phyloP scores from a whole-genome alignment of 2,888 invertebrate species.

The Exocentrus adspersus region DNA sequence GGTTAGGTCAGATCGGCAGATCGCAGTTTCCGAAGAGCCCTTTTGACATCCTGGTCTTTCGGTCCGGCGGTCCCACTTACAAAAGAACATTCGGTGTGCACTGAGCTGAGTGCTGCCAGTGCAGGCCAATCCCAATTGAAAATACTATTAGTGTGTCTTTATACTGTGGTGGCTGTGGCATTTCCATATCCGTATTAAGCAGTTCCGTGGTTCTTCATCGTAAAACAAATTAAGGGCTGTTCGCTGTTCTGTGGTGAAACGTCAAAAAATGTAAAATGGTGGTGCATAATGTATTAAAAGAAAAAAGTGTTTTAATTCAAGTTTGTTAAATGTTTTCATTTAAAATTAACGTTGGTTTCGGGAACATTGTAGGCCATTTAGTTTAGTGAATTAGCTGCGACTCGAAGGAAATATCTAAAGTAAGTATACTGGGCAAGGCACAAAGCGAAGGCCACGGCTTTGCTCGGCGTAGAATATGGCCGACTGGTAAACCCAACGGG shows the following conservation, averaged over 20 bases:
- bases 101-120: no score
- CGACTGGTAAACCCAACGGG: constrained; percentile 38
- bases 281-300: constrained; percentile 28
- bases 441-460: constrained; percentile 35
- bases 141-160: no score
- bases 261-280: constrained; percentile 34
- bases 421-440: constrained; percentile 40
- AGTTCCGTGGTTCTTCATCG: no score
- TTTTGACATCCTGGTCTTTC: no score
- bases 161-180: no score
- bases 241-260: background rate
- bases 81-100: no score
- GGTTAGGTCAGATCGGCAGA: no score
- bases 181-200: no score
- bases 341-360: constrained; percentile 69
- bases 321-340: constrained; percentile 30
- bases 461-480: constrained; percentile 44
- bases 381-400: constrained; percentile 35
- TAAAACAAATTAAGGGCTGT: no score
- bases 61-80: no score
- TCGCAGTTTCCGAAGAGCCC: no score
- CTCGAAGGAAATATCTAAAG: constrained; percentile 33
- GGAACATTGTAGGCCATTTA: constrained; percentile 76
- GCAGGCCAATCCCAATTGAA: no score
- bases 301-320: constrained; percentile 17